Evolutionary conservation across 2,888 invertebrate genomes (phyloP), one percentile per base, ranked within the genome.

Genomic region (Pegoplata infirma): DNA sequence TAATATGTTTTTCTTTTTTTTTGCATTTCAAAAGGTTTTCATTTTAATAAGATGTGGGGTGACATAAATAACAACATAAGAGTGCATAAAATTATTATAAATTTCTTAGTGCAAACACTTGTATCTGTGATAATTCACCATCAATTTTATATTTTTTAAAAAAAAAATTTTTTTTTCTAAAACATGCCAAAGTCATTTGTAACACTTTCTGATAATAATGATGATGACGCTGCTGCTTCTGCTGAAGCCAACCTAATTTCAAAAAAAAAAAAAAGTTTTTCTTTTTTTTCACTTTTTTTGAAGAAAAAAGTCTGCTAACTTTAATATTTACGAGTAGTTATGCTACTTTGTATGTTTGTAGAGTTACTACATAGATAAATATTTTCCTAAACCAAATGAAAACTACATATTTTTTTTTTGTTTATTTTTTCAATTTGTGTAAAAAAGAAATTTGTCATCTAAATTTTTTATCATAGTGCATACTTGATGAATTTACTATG

Each of bases 381-480:
- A 40, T 40, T 40, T 40, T n/a, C n/a, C 36, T 40, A n/a, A 40
- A 40, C 36, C 36, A 40, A 40, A 40, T n/a, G 36, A 40, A 40
- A 40, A 40, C 36, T 40, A 40, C 21, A 64, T n/a, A n/a, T n/a
- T n/a, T n/a, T n/a, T 67, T 53, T 14, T 44, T 23, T 66, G 58
- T 64, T 72, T 59, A 49, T 59, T 59, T 71, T 76, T 66, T 61
- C 72, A 58, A 63, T 80, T 69, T 56, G n/a, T n/a, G 51, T 59
- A 68, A 76, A 40, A 23, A 76, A 80, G 74, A 79, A 77, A 75
- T 81, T 72, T 76, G 71, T 78, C 73, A 61, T 69, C 49, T 73
- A 68, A 80, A 77, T 74, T 76, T 80, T 79, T 79, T 69, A 78
- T 69, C 67, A 67, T 67, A 76, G 25, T 76, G 75, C 80, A 81